phyloP scores from a whole-genome alignment of 2,113 vertebrate genomes.

The Tringa solitaria region DNA sequence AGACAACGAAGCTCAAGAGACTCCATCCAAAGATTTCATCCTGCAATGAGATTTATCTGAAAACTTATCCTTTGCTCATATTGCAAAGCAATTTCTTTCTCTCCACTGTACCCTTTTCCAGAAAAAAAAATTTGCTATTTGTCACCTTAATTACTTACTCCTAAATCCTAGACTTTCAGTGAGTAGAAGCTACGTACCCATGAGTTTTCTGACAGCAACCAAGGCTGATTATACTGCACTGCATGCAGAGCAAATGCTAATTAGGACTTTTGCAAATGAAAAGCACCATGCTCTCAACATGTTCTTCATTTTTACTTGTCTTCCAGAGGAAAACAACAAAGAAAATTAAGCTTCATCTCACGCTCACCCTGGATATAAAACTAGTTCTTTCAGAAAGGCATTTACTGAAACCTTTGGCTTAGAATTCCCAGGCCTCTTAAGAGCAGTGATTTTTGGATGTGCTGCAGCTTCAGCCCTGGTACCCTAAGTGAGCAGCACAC shows the following conservation, averaged over 20 bases:
- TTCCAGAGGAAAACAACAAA: conserved; percentile 52
- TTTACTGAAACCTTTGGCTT: conserved; percentile 16
- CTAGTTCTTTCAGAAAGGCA: conserved; percentile 54
- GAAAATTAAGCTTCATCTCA: conserved; percentile 69
- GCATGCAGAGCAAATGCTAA: conserved; percentile 64
- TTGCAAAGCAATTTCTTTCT: not conserved
- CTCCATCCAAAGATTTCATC: not conserved
- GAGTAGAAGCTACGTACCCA: not conserved
- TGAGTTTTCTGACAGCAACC: conserved; percentile 52
- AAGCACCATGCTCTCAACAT: conserved; percentile 21
- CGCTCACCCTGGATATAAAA: conserved; percentile 36
- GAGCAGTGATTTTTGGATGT: not conserved
- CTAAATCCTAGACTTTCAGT: not conserved
- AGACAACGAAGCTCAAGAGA: not conserved
- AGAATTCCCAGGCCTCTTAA: conserved; percentile 34
- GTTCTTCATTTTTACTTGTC: conserved; percentile 38
- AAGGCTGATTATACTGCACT: conserved; percentile 12
- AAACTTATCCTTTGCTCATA: not conserved
- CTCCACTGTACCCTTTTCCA: not conserved
- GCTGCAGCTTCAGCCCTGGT: not conserved
- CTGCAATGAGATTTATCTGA: not conserved
- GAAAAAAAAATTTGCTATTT: not conserved
- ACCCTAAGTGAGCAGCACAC: not conserved
- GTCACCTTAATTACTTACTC: not conserved
- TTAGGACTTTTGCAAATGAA: conserved; percentile 63